Evolutionary conservation across 2,797 vertebrate genomes (phyloP), one percentile per base, ranked within the genome.

Genomic region (Muscicapa comitata): DNA sequence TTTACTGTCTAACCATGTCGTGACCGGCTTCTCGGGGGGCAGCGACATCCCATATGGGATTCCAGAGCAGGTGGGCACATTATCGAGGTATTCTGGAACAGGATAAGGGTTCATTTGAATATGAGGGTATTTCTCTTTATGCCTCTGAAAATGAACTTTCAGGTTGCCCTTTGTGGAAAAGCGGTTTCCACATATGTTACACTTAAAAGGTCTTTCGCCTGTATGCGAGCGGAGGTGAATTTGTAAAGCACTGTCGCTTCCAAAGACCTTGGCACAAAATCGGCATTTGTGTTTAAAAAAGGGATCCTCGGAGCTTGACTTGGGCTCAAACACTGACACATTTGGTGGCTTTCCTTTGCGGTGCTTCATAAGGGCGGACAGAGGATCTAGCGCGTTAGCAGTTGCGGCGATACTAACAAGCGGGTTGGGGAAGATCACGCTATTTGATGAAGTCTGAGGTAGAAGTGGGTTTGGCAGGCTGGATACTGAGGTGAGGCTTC

Each of bases 81-180:
- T 99, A 97, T 99, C 99, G 96, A 99, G 99, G 98, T 99, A 99
- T 98, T 99, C 99, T 61, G 99, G 99, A 93, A 99, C 99, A 18
- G 99, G 99, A 90, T 99, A 99, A 53, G 99, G 99, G 96, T 99
- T 99, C 99, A 99, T 99, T 97, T 99, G 99, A 97, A 99, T 99
- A 96, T 99, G 99, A 77, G 99, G 99, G 86, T 99, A 99, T 97
- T 99, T 99, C 95, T 99, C 99, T 98, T 99, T 99, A 97, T 99
- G 99, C 97, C 99, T 98, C 98, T 99, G 99, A 95, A 99, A 99
- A 97, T 99, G 99, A 91, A 99, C 99, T 98, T 99, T 99, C 73
- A 99, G 97, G 97, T 99, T 99, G 79, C 99, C 99, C 97, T 99
- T 99, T 57, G 99, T 99, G 95, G 99, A 99, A 97, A 99, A 99